Percentiles rank a stretch among this genome's conserved stretches.
Evolutionary conservation across 2,888 invertebrate species (phyloP).

Genomic region (Andricus curvator): DNA sequence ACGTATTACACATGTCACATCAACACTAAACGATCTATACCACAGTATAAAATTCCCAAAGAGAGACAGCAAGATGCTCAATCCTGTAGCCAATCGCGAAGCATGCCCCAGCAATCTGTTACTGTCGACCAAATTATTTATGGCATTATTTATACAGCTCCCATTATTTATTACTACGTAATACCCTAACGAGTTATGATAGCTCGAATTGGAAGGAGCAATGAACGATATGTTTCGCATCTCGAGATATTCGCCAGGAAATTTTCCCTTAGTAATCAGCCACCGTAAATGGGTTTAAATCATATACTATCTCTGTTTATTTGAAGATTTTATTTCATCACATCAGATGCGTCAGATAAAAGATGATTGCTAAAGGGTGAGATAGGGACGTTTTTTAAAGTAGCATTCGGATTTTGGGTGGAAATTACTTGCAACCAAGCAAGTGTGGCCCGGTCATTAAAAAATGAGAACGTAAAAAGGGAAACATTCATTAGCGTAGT

Average conservation of each 20-base stretch:
- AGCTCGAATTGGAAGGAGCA: constrained; percentile 54
- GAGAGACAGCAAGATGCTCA: not conserved
- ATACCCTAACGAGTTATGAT: constrained; percentile 56
- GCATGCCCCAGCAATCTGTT: constrained; percentile 51
- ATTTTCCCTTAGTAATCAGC: not conserved
- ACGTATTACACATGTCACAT: not conserved
- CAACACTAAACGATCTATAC: constrained; percentile 16
- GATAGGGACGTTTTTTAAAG: not conserved
- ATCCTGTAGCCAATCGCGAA: constrained; percentile 2
- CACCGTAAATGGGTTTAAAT: not conserved
- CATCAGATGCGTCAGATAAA: not conserved
- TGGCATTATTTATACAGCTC: constrained; percentile 41
- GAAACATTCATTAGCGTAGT: not conserved
- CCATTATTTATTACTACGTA: constrained; percentile 51
- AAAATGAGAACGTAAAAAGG: not conserved
- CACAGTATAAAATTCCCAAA: not conserved
- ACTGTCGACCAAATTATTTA: constrained; percentile 49
- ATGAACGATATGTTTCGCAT: constrained; percentile 45
- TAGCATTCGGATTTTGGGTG: not conserved
- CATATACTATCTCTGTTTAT: not conserved
- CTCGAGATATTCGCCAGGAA: not conserved
- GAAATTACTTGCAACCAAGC: not conserved
- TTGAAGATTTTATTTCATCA: not conserved
- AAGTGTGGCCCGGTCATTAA: not conserved
- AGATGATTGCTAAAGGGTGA: not conserved